Percentiles rank a stretch among this genome's conserved stretches.
These are phyloP conservation scores for Ophonus ardosiacus DNA, from an alignment of 2,888 invertebrate species.

Conservation along the genomic window DNA sequence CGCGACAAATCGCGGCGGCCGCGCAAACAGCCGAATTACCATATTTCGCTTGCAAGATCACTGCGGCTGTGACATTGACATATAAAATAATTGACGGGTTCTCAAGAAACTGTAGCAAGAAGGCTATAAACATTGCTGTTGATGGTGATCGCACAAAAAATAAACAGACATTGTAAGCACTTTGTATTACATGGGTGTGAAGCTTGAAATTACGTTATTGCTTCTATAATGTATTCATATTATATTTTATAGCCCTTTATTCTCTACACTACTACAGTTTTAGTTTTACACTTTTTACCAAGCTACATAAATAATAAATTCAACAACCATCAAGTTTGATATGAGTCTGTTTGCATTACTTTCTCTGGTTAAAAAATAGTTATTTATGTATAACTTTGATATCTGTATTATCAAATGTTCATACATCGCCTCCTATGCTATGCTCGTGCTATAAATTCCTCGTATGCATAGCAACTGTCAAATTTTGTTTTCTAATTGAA, in stretches of 20 bases:
- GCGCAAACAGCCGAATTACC: slow-evolving; percentile 1
- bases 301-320: neutral
- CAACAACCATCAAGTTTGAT: too few species aligned
- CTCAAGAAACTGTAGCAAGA: slow-evolving; percentile 29
- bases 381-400: too few species aligned
- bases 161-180: slow-evolving; percentile 5
- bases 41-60: slow-evolving; percentile 34
- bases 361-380: too few species aligned
- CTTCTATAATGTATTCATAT: neutral
- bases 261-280: neutral
- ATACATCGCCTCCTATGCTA: too few species aligned
- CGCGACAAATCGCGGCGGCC: slow-evolving; percentile 21
- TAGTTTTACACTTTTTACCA: neutral
- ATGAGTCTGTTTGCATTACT: too few species aligned
- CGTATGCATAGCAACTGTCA: too few species aligned
- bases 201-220: neutral
- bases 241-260: neutral
- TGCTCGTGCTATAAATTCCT: too few species aligned
- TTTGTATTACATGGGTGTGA: slow-evolving; percentile 24
- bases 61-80: slow-evolving; percentile 43
- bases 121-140: slow-evolving; percentile 27
- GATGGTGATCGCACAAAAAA: slow-evolving; percentile 1
- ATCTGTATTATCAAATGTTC: too few species aligned
- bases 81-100: slow-evolving; percentile 52
- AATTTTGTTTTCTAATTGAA: too few species aligned